phyloP scores from a whole-genome alignment of 2,888 invertebrate genomes.

The Steinernema carpocapsae region DNA sequence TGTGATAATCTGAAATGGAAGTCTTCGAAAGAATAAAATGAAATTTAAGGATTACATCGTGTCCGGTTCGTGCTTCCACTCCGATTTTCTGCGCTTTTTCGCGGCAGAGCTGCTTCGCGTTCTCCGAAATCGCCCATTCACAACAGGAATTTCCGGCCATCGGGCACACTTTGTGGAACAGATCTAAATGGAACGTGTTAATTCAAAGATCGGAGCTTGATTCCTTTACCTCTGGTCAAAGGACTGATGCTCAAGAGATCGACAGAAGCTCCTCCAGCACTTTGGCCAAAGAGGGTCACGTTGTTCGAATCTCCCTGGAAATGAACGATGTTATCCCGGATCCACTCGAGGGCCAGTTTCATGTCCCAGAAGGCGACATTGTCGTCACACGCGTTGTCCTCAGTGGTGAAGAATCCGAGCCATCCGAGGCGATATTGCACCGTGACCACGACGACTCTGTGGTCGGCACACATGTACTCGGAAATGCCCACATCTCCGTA shows the following conservation, averaged over 20 bases:
- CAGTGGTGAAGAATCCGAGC: slow-evolving; percentile 60
- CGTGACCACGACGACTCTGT: slow-evolving; percentile 32
- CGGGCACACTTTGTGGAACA: slow-evolving; percentile 61
- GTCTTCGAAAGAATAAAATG: too few species aligned
- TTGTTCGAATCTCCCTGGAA: slow-evolving; percentile 54
- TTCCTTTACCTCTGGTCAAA: slow-evolving; percentile 51
- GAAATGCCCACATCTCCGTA: slow-evolving; percentile 59
- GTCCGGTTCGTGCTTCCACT: too few species aligned
- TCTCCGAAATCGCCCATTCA: slow-evolving; percentile 52
- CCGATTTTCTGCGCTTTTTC: not conserved
- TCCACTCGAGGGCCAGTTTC: slow-evolving; percentile 61
- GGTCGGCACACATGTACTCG: slow-evolving; percentile 42
- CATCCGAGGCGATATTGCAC: slow-evolving; percentile 45
- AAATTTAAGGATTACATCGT: too few species aligned
- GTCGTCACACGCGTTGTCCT: slow-evolving; percentile 53
- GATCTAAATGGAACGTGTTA: slow-evolving; percentile 43
- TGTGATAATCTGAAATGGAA: not conserved
- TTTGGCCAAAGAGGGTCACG: slow-evolving; percentile 60
- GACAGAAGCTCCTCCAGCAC: slow-evolving; percentile 58
- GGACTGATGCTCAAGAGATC: slow-evolving; percentile 57
- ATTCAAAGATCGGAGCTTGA: not conserved
- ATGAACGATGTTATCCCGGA: slow-evolving; percentile 54
- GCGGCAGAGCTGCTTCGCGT: slow-evolving; percentile 26
- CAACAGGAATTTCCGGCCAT: slow-evolving; percentile 60
- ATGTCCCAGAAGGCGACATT: slow-evolving; percentile 61